Conservation (phyloP, 2,888 invertebrate species). For the Malachius bipustulatus region DNA sequence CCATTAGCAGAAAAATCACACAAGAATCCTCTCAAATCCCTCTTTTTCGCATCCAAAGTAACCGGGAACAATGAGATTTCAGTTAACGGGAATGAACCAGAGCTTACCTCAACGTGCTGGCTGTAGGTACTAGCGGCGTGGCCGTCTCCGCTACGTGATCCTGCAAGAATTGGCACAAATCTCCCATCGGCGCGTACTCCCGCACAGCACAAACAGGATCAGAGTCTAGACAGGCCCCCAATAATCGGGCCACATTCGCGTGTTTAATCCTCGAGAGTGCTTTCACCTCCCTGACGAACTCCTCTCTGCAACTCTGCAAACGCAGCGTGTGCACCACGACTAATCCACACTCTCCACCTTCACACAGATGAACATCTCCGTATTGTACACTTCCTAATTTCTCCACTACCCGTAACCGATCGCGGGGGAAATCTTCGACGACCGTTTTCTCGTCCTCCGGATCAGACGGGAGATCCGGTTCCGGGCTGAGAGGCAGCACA, state of each 20-base stretch:
- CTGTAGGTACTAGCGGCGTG: slow-evolving; percentile 46
- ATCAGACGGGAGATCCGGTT: slow-evolving; percentile 42
- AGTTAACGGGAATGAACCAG: too few species aligned
- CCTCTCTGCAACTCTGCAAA: slow-evolving; percentile 48
- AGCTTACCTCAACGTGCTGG: slow-evolving; percentile 61
- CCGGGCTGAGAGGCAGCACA: slow-evolving; percentile 28
- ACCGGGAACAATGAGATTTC: too few species aligned
- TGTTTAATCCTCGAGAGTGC: slow-evolving; percentile 56
- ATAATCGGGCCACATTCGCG: slow-evolving; percentile 58
- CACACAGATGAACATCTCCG: slow-evolving; percentile 60
- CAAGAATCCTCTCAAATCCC: too few species aligned
- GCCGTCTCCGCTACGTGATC: slow-evolving; percentile 66
- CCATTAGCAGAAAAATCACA: too few species aligned
- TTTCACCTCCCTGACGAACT: slow-evolving; percentile 61
- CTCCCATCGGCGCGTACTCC: slow-evolving; percentile 66
- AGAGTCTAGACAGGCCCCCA: slow-evolving; percentile 60
- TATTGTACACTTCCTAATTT: slow-evolving; percentile 66
- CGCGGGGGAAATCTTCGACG: slow-evolving; percentile 54
- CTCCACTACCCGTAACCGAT: slow-evolving; percentile 61
- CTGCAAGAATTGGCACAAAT: slow-evolving; percentile 74
- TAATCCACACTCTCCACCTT: slow-evolving; percentile 38
- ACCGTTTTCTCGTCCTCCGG: slow-evolving; percentile 39
- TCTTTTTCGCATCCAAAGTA: too few species aligned
- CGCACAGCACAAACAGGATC: slow-evolving; percentile 66
- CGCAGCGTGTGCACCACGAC: slow-evolving; percentile 65